phyloP scores from a whole-genome alignment of 1,140 invertebrate species.

The Euwallacea similis region DNA sequence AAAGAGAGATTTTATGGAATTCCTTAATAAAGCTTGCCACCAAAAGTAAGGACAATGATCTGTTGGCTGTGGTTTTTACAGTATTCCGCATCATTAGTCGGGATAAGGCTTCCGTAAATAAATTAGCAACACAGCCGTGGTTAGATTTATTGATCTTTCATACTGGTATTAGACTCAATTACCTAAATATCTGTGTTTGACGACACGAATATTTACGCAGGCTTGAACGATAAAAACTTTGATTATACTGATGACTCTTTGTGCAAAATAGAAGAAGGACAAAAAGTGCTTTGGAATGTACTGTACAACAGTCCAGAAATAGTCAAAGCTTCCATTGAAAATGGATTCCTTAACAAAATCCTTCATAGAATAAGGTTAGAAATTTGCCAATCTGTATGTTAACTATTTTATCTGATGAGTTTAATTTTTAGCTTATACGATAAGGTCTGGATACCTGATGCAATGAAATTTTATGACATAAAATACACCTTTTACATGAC shows the following conservation, averaged over 20 bases:
- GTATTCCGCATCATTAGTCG: conserved; percentile 58
- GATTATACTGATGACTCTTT: conserved; percentile 53
- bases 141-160: conserved; percentile 66
- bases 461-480: conserved; percentile 85
- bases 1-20: conserved; percentile 57
- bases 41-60: conserved; percentile 49
- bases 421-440: conserved; percentile 44
- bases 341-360: conserved; percentile 72
- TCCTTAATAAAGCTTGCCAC: conserved; percentile 57
- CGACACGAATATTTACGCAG: background rate
- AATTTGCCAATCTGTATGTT: background rate
- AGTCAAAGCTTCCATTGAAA: conserved; percentile 69
- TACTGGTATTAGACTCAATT: conserved; percentile 42
- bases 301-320: conserved; percentile 78
- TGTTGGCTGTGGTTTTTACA: conserved; percentile 43
- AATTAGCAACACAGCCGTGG: conserved; percentile 68
- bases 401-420: background rate
- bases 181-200: background rate
- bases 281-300: conserved; percentile 89
- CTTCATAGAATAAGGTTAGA: conserved; percentile 69
- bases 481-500: conserved; percentile 87
- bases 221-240: conserved; percentile 48
- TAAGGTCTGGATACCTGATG: conserved; percentile 60
- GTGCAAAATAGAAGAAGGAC: conserved; percentile 71
- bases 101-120: conserved; percentile 73